phyloP scores from a whole-genome alignment of 2,113 vertebrate species.

The Sander lucioperca region DNA sequence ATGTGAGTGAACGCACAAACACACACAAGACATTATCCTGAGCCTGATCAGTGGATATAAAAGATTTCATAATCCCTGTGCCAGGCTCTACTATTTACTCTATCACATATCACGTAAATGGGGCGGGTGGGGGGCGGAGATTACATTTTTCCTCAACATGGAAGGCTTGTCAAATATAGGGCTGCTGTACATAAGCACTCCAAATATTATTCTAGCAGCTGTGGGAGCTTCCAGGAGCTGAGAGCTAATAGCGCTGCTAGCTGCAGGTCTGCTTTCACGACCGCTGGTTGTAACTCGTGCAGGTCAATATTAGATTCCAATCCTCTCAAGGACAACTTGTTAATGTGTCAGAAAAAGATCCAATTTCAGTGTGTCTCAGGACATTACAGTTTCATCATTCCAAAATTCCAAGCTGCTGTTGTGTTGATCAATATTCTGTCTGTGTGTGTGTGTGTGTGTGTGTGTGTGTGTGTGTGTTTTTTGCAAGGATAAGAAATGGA shows the following conservation, averaged over 20 bases:
- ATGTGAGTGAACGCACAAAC: constrained; percentile 19
- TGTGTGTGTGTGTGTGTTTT: constrained; percentile 26
- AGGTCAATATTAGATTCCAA: constrained; percentile 49
- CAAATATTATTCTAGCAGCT: constrained; percentile 69
- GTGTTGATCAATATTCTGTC: constrained; percentile 61
- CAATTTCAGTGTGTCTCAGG: constrained; percentile 43
- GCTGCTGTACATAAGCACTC: constrained; percentile 64
- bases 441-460: constrained; percentile 22
- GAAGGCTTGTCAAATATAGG: constrained; percentile 48
- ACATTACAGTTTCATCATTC: constrained; percentile 37
- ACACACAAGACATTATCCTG: constrained; percentile 31
- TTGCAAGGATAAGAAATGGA: constrained; percentile 14
- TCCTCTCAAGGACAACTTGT: constrained; percentile 40
- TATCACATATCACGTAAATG: constrained; percentile 67
- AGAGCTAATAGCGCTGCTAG: constrained; percentile 54
- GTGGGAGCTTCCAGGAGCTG: constrained; percentile 49
- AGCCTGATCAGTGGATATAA: constrained; percentile 49
- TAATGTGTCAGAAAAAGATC: constrained; percentile 61
- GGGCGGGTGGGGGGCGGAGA: constrained; percentile 38
- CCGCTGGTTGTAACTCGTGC: constrained; percentile 19
- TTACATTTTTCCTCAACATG: constrained; percentile 47
- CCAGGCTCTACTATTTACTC: constrained; percentile 64
- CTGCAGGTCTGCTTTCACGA: constrained; percentile 46
- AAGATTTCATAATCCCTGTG: constrained; percentile 58
- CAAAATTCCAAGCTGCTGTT: constrained; percentile 33